Percentiles rank a stretch among this genome's conserved stretches.
Conservation (phyloP, 2,888 invertebrate genomes). For the Agrochola lota region DNA sequence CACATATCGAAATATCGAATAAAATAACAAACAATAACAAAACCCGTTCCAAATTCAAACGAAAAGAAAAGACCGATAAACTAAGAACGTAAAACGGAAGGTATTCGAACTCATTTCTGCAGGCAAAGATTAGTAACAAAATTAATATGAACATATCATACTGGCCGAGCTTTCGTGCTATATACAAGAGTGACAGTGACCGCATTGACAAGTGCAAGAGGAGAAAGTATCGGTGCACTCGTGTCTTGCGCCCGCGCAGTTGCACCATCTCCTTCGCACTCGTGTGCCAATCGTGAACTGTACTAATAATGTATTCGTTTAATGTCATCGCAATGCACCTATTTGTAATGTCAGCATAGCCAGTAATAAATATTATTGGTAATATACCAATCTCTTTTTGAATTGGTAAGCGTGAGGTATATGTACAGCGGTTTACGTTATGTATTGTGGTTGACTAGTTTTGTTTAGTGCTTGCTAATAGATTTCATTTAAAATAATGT, state of each 20-base stretch:
- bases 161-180: slow-evolving; percentile 49
- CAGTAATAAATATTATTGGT: slow-evolving; percentile 19
- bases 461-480: not conserved
- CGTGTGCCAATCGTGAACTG: slow-evolving; percentile 38
- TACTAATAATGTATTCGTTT: slow-evolving; percentile 16
- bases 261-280: slow-evolving; percentile 64
- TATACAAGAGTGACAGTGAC: slow-evolving; percentile 75
- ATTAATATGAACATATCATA: slow-evolving; percentile 3
- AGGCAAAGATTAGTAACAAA: slow-evolving; percentile 7
- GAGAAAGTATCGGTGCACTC: slow-evolving; percentile 63
- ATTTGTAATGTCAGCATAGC: not conserved
- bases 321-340: slow-evolving; percentile 15
- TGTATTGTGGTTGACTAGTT: not conserved
- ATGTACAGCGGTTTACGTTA: not conserved
- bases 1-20: not conserved
- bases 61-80: slow-evolving; percentile 21
- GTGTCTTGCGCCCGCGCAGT: slow-evolving; percentile 49
- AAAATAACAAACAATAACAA: slow-evolving; percentile 8
- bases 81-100: not conserved
- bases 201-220: slow-evolving; percentile 75
- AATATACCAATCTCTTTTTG: slow-evolving; percentile 23
- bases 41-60: not conserved
- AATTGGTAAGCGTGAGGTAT: slow-evolving; percentile 5
- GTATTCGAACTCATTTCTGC: slow-evolving; percentile 1
- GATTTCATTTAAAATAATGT: not conserved